Base-by-base conservation (phyloP, 2,888 invertebrate genomes). In the Boloria euphrosyne region DNA sequence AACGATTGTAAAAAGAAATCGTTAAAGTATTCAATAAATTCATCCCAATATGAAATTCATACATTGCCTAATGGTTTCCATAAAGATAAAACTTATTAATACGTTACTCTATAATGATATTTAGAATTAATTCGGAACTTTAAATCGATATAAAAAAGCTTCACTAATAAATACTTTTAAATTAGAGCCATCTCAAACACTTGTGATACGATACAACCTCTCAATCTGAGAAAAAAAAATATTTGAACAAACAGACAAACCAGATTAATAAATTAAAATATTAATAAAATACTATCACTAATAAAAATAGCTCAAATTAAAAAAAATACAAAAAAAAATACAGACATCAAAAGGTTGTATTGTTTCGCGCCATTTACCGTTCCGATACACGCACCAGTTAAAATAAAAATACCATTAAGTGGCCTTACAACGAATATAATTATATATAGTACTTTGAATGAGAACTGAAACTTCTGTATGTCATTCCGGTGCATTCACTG, bases 121-220 rank as follows among this genome's bases (percentile, higher is more conserved):
- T 62, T 65, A 67, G 47, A 67, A 65, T 67, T 65, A 66, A 66
- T 69, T 66, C 64, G 64, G 66, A 61, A 66, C 66, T 61, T 65
- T 61, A 54, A 62, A 64, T 64, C 51, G 62, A 55, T 62, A 58
- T 65, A 43, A 59, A 53, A 54, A 62, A 62, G 55, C 54, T 50
- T 46, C 44, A 57, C 51, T 51, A 51, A 51, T 46, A 50, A 57
- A 63, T 61, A 52, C 27, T 44, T 17, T 22, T 66, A 65, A 43
- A 52, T 62, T 62, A 66, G 18, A 43, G 62, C 62, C 66, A 27
- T 52, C 50, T 49, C 13, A 57, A 46, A 57, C 22, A 14, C 43
- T 22, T 22, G 22, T 46, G 17, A 47, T 49, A 62, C 52, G 17
- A 49, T 53, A 13, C 44, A 49, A 57, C 58, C 62, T 52, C 62